These are phyloP conservation scores for Callopanchax toddi DNA, from an alignment of 2,113 vertebrate genomes.

Conservation along the genomic window DNA sequence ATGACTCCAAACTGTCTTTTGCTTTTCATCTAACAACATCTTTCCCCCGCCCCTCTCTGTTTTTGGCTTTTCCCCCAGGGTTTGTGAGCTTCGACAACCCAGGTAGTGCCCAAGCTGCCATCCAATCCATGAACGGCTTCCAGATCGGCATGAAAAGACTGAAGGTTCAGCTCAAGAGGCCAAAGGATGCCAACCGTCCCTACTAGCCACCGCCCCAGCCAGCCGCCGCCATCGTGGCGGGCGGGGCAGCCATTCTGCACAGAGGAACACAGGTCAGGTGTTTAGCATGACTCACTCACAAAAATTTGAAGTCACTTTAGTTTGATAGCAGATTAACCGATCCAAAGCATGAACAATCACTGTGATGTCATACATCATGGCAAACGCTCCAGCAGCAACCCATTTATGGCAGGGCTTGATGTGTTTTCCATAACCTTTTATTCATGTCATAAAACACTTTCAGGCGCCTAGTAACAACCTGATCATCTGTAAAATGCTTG, in stretches of 20 bases:
- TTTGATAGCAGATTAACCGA: constrained; percentile 43
- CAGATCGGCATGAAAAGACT: constrained; percentile 99
- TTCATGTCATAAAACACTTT: constrained; percentile 51
- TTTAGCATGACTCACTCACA: background rate
- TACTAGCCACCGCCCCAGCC: constrained; percentile 85
- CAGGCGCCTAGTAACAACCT: constrained; percentile 39
- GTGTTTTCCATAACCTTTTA: constrained; percentile 55
- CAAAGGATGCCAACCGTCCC: constrained; percentile 98
- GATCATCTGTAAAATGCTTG: constrained; percentile 47
- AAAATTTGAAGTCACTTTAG: constrained; percentile 15
- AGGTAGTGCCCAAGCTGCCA: constrained; percentile 97
- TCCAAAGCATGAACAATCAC: background rate
- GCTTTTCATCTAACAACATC: constrained; percentile 47
- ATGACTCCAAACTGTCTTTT: background rate
- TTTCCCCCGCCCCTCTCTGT: constrained; percentile 23
- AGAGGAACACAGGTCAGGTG: constrained; percentile 76
- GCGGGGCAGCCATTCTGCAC: constrained; percentile 72
- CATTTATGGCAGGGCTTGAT: constrained; percentile 29
- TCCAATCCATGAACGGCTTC: constrained; percentile 99
- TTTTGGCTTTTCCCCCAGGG: constrained; percentile 78
- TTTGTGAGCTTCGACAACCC: constrained; percentile 99
- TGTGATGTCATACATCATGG: constrained; percentile 24
- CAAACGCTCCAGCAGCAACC: constrained; percentile 39
- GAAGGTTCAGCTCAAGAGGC: constrained; percentile 99
- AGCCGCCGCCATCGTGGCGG: constrained; percentile 70